These are phyloP conservation scores for Doryteuthis pealeii DNA, from an alignment of 1,140 invertebrate species.

Conservation along the genomic window DNA sequence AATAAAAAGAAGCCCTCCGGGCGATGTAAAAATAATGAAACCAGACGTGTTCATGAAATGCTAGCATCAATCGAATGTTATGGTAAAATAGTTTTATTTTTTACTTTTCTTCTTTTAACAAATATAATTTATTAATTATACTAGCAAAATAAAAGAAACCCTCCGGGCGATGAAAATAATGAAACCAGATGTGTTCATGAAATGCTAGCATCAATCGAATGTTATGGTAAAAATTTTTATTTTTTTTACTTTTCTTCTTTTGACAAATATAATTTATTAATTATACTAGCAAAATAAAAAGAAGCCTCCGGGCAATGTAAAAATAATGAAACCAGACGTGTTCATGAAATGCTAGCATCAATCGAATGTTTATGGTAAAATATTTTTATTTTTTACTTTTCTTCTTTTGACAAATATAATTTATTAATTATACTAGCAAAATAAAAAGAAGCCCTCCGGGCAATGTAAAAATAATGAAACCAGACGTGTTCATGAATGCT, in stretches of 20 bases:
- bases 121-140: no score
- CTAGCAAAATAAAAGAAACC: no score
- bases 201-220: conserved; percentile 71
- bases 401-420: no score
- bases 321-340: conserved; percentile 77
- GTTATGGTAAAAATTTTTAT: conserved; percentile 66
- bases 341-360: conserved; percentile 72
- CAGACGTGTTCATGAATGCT: conserved; percentile 74
- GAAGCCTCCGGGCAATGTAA: conserved; percentile 79
- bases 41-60: conserved; percentile 73
- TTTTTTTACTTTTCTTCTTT: no score
- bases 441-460: no score
- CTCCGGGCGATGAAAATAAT: conserved; percentile 77
- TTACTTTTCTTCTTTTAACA: no score
- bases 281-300: no score
- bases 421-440: no score
- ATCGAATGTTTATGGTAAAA: conserved; percentile 73
- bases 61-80: conserved; percentile 75
- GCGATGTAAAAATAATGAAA: conserved; percentile 79
- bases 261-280: no score
- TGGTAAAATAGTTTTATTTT: conserved; percentile 61
- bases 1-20: no score
- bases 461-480: conserved; percentile 82
- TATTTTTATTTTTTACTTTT: no score
- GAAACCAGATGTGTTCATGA: conserved; percentile 78